phyloP scores from a whole-genome alignment of 2,113 vertebrate genomes.

The Stegostoma tigrinum region DNA sequence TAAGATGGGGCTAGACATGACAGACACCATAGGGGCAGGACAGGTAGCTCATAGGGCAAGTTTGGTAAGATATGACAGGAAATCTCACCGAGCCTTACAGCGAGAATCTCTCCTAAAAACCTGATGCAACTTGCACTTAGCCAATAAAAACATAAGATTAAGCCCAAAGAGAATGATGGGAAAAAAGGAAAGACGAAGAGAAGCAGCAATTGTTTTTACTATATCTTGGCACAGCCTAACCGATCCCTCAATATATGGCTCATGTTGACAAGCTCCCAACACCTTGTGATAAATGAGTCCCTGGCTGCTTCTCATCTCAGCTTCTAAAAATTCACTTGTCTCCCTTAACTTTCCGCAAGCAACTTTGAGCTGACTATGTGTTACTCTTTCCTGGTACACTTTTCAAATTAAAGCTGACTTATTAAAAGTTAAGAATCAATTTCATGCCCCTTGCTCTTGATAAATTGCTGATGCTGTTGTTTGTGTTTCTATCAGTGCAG shows the following conservation, averaged over 20 bases:
- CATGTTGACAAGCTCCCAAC: background rate
- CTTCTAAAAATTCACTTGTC: background rate
- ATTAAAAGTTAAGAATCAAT: conserved; percentile 33
- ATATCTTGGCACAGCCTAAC: background rate
- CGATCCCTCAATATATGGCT: background rate
- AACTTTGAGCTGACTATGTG: background rate
- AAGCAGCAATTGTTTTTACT: background rate
- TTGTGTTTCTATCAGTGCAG: conserved; percentile 8
- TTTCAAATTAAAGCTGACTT: conserved; percentile 32
- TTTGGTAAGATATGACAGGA: no score
- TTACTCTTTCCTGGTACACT: background rate
- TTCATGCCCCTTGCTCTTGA: conserved; percentile 33
- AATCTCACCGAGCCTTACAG: no score
- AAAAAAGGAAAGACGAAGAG: background rate
- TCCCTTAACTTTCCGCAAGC: background rate
- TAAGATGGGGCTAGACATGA: no score
- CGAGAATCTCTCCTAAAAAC: no score
- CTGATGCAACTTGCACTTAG: no score
- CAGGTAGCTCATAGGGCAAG: no score
- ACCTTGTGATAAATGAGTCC: background rate
- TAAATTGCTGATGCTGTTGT: background rate
- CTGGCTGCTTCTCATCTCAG: background rate
- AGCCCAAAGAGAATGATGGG: no score
- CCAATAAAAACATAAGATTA: no score
- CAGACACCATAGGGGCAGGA: no score